Conservation (phyloP, 2,797 vertebrate species). For the Neosilurus mollespiculum region DNA sequence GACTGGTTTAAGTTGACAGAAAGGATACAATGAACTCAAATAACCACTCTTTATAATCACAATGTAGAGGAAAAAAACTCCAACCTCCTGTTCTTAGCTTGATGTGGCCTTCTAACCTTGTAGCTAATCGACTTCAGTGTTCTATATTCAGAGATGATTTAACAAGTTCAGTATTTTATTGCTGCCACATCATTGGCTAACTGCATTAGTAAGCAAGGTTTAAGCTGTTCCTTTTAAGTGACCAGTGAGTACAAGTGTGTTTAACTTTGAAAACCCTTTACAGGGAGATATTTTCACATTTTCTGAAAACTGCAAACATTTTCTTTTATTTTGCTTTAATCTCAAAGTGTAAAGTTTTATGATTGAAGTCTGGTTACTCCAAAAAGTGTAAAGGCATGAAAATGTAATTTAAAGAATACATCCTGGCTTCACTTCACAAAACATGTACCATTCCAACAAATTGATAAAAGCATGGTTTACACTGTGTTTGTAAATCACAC, state of each 20-base stretch:
- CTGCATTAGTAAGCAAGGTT: background rate
- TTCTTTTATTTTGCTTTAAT: background rate
- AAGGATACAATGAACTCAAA: background rate
- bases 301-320: background rate
- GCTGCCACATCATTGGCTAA: background rate
- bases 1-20: background rate
- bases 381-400: background rate
- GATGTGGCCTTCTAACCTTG: background rate
- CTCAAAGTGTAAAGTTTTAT: background rate
- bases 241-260: background rate
- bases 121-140: too few relatives aligned
- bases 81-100: background rate
- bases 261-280: background rate
- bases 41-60: background rate
- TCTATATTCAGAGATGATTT: background rate
- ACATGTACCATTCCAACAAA: background rate
- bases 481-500: background rate
- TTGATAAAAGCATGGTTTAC: background rate
- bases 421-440: background rate
- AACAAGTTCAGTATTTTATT: background rate
- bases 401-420: background rate
- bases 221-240: background rate
- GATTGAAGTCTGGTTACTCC: background rate
- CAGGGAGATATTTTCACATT: background rate
- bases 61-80: background rate